Conservation (phyloP, 2,888 invertebrate species). For the Drosophila fungiperda region DNA sequence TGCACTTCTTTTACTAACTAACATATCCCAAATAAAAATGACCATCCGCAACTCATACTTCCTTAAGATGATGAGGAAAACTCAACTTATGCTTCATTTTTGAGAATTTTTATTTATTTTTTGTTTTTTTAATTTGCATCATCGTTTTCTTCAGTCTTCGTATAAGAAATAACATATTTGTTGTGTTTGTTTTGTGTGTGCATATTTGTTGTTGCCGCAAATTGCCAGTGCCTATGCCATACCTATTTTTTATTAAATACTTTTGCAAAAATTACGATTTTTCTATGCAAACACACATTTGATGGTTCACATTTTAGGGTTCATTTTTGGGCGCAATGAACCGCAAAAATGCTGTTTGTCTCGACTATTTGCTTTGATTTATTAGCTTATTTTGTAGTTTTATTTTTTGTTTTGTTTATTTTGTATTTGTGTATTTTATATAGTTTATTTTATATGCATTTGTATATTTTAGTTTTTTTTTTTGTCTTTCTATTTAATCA, state of each 20-base stretch:
- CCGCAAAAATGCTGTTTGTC: slow-evolving; percentile 44
- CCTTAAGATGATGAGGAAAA: not conserved
- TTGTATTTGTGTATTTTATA: slow-evolving; percentile 3
- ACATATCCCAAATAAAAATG: not conserved
- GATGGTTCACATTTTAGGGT: slow-evolving; percentile 37
- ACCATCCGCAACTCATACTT: not conserved
- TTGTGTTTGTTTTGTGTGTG: slow-evolving; percentile 51
- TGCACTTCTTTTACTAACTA: not conserved
- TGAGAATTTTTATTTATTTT: slow-evolving; percentile 13
- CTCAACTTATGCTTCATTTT: slow-evolving; percentile 12
- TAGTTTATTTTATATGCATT: slow-evolving; percentile 28
- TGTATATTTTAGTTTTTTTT: slow-evolving; percentile 38
- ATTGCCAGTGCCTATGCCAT: slow-evolving; percentile 31
- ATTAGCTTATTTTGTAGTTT: slow-evolving; percentile 51
- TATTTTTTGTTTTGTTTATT: slow-evolving; percentile 2
- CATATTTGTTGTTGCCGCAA: slow-evolving; percentile 52
- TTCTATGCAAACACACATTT: slow-evolving; percentile 46
- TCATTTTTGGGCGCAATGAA: slow-evolving; percentile 36
- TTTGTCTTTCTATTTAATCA: slow-evolving; percentile 17
- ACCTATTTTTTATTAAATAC: slow-evolving; percentile 52
- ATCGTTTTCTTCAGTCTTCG: slow-evolving; percentile 84
- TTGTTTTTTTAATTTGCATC: slow-evolving; percentile 71
- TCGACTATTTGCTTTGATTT: slow-evolving; percentile 56
- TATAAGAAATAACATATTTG: slow-evolving; percentile 84
- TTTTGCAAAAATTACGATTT: slow-evolving; percentile 49